Conservation (phyloP, 2,113 vertebrate species). For the Thamnophis sirtalis region DNA sequence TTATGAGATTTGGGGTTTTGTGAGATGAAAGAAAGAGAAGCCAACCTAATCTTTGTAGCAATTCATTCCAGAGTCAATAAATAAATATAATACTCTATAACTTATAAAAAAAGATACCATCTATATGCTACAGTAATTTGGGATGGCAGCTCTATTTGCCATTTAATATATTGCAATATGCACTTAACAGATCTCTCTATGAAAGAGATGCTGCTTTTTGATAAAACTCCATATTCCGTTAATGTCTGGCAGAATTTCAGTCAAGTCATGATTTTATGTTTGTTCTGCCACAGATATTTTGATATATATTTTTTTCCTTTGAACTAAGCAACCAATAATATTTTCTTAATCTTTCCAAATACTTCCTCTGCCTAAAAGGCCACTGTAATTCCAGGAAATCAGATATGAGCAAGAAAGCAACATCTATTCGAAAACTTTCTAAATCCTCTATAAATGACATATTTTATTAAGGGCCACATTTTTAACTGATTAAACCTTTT, state of each 20-base stretch:
- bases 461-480: background rate
- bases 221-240: background rate
- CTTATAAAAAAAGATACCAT: background rate
- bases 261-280: background rate
- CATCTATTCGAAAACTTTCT: background rate
- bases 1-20: background rate
- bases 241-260: background rate
- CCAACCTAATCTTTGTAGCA: background rate
- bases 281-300: background rate
- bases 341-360: background rate
- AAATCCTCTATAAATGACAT: background rate
- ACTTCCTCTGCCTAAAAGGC: background rate
- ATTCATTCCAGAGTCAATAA: background rate
- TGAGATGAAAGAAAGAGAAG: background rate
- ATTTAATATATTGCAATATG: background rate
- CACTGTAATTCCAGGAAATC: background rate
- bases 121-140: background rate
- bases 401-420: background rate
- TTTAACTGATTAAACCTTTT: background rate
- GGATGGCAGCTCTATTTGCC: background rate
- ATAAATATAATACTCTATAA: background rate
- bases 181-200: background rate
- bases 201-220: background rate
- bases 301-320: background rate
- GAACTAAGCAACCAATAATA: background rate